These are phyloP conservation scores for Polypedilum pembai DNA, from an alignment of 1,140 invertebrate species.

Conservation along the genomic window DNA sequence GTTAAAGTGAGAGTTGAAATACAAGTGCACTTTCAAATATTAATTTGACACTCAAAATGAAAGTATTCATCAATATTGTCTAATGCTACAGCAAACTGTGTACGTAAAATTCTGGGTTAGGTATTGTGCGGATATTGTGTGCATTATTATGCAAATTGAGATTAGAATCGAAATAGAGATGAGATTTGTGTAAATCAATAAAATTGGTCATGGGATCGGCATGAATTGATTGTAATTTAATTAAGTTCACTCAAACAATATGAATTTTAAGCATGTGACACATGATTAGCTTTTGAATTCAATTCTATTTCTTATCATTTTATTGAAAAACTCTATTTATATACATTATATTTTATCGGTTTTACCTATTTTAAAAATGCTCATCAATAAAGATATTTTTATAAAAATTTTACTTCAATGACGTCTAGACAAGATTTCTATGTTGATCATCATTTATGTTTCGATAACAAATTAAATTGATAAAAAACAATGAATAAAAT, in stretches of 20 bases:
- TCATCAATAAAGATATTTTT: too few relatives aligned
- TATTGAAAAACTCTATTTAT: not conserved
- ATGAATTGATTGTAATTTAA: not conserved
- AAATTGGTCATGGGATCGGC: not conserved
- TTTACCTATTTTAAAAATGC: not conserved
- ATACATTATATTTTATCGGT: not conserved
- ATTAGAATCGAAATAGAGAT: not conserved
- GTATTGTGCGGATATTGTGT: not conserved
- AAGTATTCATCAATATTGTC: too few relatives aligned
- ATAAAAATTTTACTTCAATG: too few relatives aligned
- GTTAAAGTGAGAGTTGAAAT: too few relatives aligned
- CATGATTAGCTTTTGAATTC: not conserved
- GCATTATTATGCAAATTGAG: constrained; percentile 12
- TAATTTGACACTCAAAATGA: too few relatives aligned
- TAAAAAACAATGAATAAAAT: not conserved
- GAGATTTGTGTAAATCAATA: not conserved
- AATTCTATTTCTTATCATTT: not conserved
- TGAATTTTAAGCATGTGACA: not conserved
- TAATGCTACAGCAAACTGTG: too few relatives aligned
- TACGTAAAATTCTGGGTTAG: too few relatives aligned
- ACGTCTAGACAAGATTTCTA: too few relatives aligned
- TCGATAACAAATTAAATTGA: too few relatives aligned
- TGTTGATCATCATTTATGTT: too few relatives aligned
- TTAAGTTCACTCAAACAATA: not conserved
- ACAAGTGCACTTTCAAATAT: too few relatives aligned